Base-by-base conservation (phyloP, 2,797 vertebrate genomes). In the Podargus strigoides region DNA sequence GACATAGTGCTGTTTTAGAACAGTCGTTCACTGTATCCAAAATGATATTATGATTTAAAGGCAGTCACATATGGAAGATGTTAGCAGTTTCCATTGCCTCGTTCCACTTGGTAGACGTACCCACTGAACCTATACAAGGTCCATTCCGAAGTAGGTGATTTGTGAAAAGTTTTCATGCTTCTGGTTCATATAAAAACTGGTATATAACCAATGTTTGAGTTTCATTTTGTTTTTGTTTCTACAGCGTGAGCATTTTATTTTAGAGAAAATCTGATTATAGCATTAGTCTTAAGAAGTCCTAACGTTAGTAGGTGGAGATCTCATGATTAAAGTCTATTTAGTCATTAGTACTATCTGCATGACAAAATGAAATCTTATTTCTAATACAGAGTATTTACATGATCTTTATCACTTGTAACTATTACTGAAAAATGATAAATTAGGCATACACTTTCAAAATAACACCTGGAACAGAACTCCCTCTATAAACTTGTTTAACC, bases 381-480 rank as follows among this genome's bases (percentile, higher is more conserved):
- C 93, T 92, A 87, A 93, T 77, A 91, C 87, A 94, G 93, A 83
- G 94, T 96, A 97, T 97, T 98, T 97, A 97, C 96, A 96, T 34
- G 97, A 97, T 97, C 62, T 56, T 96, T 97, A 98, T 98, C 97
- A 46, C 92, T 97, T 96, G 96, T 95, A 96, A 95, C 94, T 78
- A 83, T 97, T 93, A 90, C 55, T 94, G 96, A 97, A 97, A 94
- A 97, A 95, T 41, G 95, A 94, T 97, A 97, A 96, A 97, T 98
- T 97, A 98, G 91, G 94, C 87, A 44, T 91, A 90, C 28, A 55
- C 94, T 97, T 98, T 97, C 97, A 98, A 97, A 98, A 97, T 91
- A 97, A 96, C 97, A 98, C 97, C 98, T 98, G 98, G 97, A 96
- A 98, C 93, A 97, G 93, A 87, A 82, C 87, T 90, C 86, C 83